Percentiles rank a stretch among this genome's conserved stretches.
phyloP scores from a whole-genome alignment of 2,797 vertebrate genomes.

The Xenops minutus region DNA sequence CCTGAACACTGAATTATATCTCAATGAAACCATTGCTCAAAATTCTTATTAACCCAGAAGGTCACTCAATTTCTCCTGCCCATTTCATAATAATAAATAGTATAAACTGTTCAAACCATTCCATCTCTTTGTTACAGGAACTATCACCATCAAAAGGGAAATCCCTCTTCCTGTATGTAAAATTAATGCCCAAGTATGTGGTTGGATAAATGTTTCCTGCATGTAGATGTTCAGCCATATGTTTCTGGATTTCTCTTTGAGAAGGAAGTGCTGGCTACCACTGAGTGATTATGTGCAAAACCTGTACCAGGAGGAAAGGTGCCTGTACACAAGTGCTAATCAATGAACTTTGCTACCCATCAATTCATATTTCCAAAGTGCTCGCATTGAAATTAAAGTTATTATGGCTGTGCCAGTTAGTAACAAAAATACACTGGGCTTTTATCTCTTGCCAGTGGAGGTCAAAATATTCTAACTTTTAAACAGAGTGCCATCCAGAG shows the following conservation, averaged over 20 bases:
- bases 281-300: constrained; percentile 14
- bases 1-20: constrained; percentile 63
- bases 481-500: not conserved
- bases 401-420: constrained; percentile 29
- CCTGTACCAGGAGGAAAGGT: not conserved
- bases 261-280: not conserved
- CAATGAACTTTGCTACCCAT: constrained; percentile 35
- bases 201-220: constrained; percentile 31
- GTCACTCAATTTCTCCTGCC: constrained; percentile 69
- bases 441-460: constrained; percentile 15
- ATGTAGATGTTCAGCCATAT: not conserved
- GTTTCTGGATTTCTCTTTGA: constrained; percentile 15
- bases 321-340: constrained; percentile 11
- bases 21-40: constrained; percentile 67
- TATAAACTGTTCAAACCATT: constrained; percentile 43
- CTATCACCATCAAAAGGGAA: constrained; percentile 60
- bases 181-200: constrained; percentile 48
- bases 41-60: constrained; percentile 74
- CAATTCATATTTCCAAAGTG: constrained; percentile 27
- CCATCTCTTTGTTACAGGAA: constrained; percentile 62
- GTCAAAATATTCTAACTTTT: constrained; percentile 24
- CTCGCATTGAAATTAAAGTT: constrained; percentile 8
- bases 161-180: constrained; percentile 53
- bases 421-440: constrained; percentile 15
- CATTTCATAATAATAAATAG: constrained; percentile 69